Evolutionary conservation across 2,113 vertebrate genomes (phyloP).

Genomic region (Syrmaticus mikado): DNA sequence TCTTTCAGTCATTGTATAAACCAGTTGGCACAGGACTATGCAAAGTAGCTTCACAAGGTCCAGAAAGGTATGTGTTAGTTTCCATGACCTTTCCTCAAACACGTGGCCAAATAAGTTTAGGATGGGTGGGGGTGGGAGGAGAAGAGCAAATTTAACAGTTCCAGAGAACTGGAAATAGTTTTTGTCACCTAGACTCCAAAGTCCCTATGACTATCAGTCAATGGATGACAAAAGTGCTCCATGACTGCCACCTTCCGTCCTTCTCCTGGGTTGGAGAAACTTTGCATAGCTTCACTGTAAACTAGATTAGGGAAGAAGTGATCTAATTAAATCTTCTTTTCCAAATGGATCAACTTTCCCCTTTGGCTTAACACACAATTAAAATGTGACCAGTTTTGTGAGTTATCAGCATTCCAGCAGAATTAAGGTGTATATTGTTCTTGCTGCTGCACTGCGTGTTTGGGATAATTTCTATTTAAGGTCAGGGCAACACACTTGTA

Average conservation of each 20-base stretch:
- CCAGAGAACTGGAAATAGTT: not conserved
- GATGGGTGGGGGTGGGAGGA: not conserved
- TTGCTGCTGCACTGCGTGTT: not conserved
- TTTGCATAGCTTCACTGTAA: not conserved
- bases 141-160: not conserved
- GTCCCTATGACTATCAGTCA: not conserved
- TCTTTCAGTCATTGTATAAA: not conserved
- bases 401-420: not conserved
- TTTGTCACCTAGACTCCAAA: not conserved
- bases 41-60: constrained; percentile 13
- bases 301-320: not conserved
- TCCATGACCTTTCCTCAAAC: constrained; percentile 1
- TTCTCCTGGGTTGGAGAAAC: not conserved
- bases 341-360: not conserved
- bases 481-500: not conserved
- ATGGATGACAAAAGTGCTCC: not conserved
- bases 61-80: not conserved
- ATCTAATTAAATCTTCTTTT: not conserved
- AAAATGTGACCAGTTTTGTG: not conserved
- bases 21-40: not conserved
- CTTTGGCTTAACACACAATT: not conserved
- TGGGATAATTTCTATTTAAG: not conserved
- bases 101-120: not conserved
- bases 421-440: not conserved
- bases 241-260: not conserved